A percentile compares a stretch with the other conserved stretches of the same genome.
phyloP scores from a whole-genome alignment of 2,113 vertebrate genomes.

The Hydrolagus affinis region DNA sequence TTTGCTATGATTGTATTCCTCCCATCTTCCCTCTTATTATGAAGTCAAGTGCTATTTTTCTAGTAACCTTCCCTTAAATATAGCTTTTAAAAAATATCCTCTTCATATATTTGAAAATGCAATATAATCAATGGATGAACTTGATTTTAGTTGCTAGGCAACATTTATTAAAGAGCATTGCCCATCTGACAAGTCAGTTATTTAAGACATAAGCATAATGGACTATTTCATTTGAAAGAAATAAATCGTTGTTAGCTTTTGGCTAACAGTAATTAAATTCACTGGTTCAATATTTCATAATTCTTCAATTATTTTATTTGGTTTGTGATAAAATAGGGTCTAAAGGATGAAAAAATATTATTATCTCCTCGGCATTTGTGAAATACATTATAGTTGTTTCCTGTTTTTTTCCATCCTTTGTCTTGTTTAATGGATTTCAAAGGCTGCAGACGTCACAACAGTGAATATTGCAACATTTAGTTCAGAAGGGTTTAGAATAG shows the following conservation, averaged over 20 bases:
- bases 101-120: slow-evolving; percentile 4
- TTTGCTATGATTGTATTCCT: neutral
- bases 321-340: neutral
- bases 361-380: neutral
- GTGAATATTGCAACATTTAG: neutral
- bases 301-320: neutral
- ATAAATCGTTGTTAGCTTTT: neutral
- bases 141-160: slow-evolving; percentile 21
- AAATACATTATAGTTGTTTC: neutral
- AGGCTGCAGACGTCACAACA: too few species aligned
- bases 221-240: neutral
- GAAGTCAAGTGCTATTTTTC: neutral
- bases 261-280: slow-evolving; percentile 4
- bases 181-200: slow-evolving; percentile 7
- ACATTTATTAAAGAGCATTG: slow-evolving; percentile 11
- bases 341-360: neutral
- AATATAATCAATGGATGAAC: neutral
- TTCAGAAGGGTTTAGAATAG: too few species aligned
- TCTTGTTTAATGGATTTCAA: neutral
- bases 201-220: neutral
- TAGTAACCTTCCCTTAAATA: slow-evolving; percentile 3
- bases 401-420: neutral
- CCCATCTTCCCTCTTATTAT: neutral
- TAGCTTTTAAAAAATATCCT: neutral
- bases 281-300: slow-evolving; percentile 14